phyloP scores from a whole-genome alignment of 2,888 invertebrate species.

The Gastracanthus pulcherrimus region DNA sequence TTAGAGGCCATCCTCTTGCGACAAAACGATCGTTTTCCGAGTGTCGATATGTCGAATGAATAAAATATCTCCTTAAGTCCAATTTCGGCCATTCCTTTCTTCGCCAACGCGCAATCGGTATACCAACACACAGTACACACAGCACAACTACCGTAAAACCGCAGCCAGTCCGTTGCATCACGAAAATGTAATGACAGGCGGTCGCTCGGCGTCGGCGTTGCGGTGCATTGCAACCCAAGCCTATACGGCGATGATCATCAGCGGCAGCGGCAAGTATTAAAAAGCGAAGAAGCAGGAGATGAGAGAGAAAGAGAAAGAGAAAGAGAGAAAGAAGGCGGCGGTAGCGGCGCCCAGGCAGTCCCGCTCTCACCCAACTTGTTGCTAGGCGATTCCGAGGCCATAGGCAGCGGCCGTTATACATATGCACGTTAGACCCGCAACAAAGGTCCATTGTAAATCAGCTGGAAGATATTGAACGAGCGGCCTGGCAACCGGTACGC shows the following conservation, averaged over 20 bases:
- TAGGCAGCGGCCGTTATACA: constrained; percentile 64
- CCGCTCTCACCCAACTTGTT: constrained; percentile 64
- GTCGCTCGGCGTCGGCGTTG: background rate
- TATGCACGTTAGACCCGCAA: background rate
- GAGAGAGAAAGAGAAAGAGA: background rate
- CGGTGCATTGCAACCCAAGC: too few relatives aligned
- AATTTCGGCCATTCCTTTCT: too few relatives aligned
- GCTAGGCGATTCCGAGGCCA: constrained; percentile 66
- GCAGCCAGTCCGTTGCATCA: too few relatives aligned
- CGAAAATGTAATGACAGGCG: too few relatives aligned
- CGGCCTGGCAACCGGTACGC: background rate
- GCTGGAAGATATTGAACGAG: constrained; percentile 6
- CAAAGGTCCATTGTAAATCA: constrained; percentile 39
- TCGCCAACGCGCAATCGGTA: too few relatives aligned
- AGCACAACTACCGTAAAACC: too few relatives aligned
- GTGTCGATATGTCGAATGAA: too few relatives aligned
- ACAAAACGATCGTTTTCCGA: too few relatives aligned
- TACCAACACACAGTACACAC: too few relatives aligned
- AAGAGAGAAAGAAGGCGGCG: background rate
- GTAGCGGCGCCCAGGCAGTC: constrained; percentile 7
- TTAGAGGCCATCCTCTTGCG: too few relatives aligned
- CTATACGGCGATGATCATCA: too few relatives aligned
- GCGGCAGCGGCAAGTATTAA: background rate
- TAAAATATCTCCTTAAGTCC: too few relatives aligned
- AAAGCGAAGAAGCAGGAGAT: background rate